Evolutionary conservation across 2,797 vertebrate species (phyloP), one percentile per base, ranked within the genome.

Genomic region (Onychomys arenicola): DNA sequence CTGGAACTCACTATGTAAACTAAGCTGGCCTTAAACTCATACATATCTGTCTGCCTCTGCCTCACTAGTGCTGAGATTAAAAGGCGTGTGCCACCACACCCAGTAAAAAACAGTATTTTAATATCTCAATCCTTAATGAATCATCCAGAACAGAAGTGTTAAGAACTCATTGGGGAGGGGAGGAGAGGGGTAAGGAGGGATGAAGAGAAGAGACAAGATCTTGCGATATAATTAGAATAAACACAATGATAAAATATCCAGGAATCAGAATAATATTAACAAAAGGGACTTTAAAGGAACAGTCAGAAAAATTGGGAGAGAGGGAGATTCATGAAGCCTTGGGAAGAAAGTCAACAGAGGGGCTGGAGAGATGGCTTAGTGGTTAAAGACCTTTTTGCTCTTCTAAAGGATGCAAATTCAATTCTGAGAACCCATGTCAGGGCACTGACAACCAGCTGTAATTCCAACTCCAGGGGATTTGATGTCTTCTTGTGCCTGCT

Each of bases 331-430:
- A 6, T 91, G 52, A 86, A 80, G 37, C 6, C 21, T 81, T 89
- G 34, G 61, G n/a, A 87, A 69, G 34, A 92, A 94, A 96, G 88
- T 63, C 89, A 89, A 89, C 73, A 2, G 77, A 19, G 32, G 34
- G 32, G 1, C 11, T n/a, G 19, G 49, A 80, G 19, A 80, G 10
- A n/a, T 13, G 19, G 49, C 49, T 55, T 19, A 25, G 49, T 13
- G 34, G 19, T 59, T 40, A 81, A 59, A 37, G 55, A 6, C n/a
- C 6, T 81, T 81, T 34, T 23, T 81, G 0, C 19, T 40, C 21
- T 37, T 71, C 8, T 37, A 73, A 21, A 73, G 69, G 8, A 73
- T 7, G 3, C 34, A 69, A 69, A 69, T 69, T 71, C 67, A 37
- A 9, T 40, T 59, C 55, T 81, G 34, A 37, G 23, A 0, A 59